Base-by-base conservation (phyloP, 92 coral and sea anemone species). In the Palythoa caribaeorum region DNA sequence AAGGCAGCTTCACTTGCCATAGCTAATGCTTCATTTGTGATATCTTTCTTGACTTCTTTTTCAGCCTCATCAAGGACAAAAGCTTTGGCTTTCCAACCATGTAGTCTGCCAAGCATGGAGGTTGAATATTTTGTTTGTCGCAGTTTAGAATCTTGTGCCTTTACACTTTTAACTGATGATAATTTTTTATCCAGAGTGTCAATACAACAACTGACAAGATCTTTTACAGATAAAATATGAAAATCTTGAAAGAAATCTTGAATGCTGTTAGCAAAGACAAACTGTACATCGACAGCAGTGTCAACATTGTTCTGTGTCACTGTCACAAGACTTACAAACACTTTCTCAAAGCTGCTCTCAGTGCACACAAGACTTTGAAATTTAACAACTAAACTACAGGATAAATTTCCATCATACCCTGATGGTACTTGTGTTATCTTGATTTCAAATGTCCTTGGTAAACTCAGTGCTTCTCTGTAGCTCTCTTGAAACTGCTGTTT, bases 371-470 rank as follows among this genome's bases (percentile, higher is more conserved):
- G 5, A 40, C 55, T 80, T 17, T 80, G 38, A 63, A 17, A 5
- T 47, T 80, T 69, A 16, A 66, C 55, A 40, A 60, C 6, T 55
- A 80, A 62, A 66, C 73, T 62, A 55, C 68, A 62, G 39, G 85
- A 39, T 35, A 80, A 80, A 62, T 19, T 51, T 40, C 62, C 73
- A 9, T 65, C 39, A 6, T 39, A 60, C 9, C 71, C 72, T 17
- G 74, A 35, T n/a, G 50, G n/a, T 6, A 36, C 9, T 36, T 71
- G 20, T 14, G 79, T 52, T 38, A 89, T 12, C 66, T 55, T 71
- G 80, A 87, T 74, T 28, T 73, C 65, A 79, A 90, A 90, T 80
- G 38, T 62, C 51, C 93, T 91, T 53, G 93, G 95, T 20, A n/a
- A 38, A 44, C 92, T 74, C 14, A 13, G 38, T 36, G 63, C 93